Evolutionary conservation across 1,140 invertebrate species (phyloP).

Genomic region (Drosophila yakuba): DNA sequence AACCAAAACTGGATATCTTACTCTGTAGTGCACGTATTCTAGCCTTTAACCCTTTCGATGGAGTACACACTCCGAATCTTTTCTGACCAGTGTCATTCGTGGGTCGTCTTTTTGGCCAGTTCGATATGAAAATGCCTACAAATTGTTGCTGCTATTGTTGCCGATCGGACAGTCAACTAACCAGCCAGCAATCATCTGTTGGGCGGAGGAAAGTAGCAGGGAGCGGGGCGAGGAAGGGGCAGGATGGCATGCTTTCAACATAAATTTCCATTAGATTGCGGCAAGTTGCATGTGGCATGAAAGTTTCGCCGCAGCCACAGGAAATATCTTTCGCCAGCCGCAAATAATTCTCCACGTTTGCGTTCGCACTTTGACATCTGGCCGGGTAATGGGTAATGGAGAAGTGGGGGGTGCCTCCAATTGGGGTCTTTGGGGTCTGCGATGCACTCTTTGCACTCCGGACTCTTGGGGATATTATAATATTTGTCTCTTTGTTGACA

Average conservation of each 20-base stretch:
- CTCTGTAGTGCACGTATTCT: too few species aligned
- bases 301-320: conserved; percentile 66
- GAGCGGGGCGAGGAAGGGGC: neutral
- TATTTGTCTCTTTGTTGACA: conserved; percentile 82
- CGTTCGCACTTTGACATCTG: conserved; percentile 80
- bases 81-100: conserved; percentile 45
- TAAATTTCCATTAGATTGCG: conserved; percentile 82
- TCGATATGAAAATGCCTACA: conserved; percentile 78
- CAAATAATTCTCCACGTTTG: conserved; percentile 82
- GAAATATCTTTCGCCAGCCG: conserved; percentile 80
- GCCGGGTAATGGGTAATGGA: conserved; percentile 39
- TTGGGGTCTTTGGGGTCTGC: conserved; percentile 34
- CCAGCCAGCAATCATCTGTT: conserved; percentile 26
- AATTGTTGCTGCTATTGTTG: conserved; percentile 67
- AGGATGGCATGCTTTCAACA: conserved; percentile 72
- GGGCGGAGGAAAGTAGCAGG: conserved; percentile 9
- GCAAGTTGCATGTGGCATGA: conserved; percentile 80
- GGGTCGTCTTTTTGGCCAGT: conserved; percentile 60
- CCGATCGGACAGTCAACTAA: conserved; percentile 49
- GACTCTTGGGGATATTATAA: conserved; percentile 63
- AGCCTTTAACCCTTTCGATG: too few species aligned
- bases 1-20: too few species aligned
- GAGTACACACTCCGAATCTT: neutral
- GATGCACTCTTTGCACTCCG: conserved; percentile 27
- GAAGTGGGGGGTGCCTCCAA: conserved; percentile 3